Conservation (phyloP, 35 echinoderm and acorn worm genomes). For the Eucidaris tribuloides region DNA sequence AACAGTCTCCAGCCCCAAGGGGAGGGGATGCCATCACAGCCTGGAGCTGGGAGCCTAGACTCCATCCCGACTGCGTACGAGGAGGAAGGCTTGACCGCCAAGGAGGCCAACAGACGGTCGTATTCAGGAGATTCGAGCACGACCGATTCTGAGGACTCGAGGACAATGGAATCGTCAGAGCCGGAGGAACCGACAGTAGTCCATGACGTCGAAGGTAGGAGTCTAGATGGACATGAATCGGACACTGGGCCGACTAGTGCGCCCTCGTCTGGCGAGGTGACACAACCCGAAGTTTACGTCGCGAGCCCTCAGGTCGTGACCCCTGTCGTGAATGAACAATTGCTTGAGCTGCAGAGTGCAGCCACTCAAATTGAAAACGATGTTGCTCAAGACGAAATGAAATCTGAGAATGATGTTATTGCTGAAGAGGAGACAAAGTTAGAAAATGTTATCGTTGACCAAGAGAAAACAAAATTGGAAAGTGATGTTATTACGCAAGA, state of each 20-base stretch:
- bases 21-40: not conserved
- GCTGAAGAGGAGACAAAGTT: no score
- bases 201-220: not conserved
- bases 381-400: no score
- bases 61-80: not conserved
- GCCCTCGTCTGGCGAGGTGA: not conserved
- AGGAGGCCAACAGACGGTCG: constrained; percentile 20
- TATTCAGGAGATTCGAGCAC: constrained; percentile 44
- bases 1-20: not conserved
- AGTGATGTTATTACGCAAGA: no score
- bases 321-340: constrained; percentile 3
- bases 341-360: not conserved
- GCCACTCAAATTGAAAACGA: no score
- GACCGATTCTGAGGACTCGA: constrained; percentile 45
- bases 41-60: not conserved
- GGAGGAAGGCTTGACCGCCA: not conserved
- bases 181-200: constrained; percentile 12
- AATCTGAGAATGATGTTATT: no score
- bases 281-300: not conserved
- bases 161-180: constrained; percentile 26
- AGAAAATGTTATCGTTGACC: no score
- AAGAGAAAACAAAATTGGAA: no score
- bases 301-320: not conserved
- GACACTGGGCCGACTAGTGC: not conserved
- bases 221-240: not conserved